phyloP scores from a whole-genome alignment of 2,113 vertebrate genomes.

The Crypturellus undulatus region DNA sequence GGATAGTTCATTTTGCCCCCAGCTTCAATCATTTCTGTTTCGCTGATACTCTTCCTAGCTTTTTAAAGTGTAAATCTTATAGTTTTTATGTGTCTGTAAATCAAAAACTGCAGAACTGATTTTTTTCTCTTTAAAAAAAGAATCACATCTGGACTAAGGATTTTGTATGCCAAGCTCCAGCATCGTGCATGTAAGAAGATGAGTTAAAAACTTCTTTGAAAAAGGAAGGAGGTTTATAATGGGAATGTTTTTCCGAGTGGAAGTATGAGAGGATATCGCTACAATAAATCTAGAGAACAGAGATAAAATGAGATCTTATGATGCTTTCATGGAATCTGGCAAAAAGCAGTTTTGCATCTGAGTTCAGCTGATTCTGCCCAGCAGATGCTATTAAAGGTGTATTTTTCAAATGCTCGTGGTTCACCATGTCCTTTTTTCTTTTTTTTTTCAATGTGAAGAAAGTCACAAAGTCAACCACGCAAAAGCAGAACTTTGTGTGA shows the following conservation, averaged over 20 bases:
- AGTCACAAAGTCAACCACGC: neutral
- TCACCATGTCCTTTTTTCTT: neutral
- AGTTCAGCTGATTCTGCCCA: slow-evolving; percentile 42
- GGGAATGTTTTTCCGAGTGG: slow-evolving; percentile 8
- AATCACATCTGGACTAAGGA: neutral
- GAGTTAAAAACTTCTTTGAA: slow-evolving; percentile 15
- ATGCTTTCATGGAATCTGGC: slow-evolving; percentile 27
- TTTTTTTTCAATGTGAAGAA: neutral
- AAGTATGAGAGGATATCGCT: slow-evolving; percentile 19
- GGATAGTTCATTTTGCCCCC: neutral
- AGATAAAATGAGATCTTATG: slow-evolving; percentile 47
- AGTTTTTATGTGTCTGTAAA: slow-evolving; percentile 55
- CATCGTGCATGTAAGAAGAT: neutral
- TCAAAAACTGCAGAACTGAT: slow-evolving; percentile 39
- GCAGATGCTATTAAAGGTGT: neutral
- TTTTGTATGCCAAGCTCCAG: slow-evolving; percentile 19
- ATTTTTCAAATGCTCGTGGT: neutral
- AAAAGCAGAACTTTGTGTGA: neutral
- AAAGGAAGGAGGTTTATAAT: slow-evolving; percentile 44
- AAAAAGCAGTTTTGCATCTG: slow-evolving; percentile 59
- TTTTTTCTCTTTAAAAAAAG: slow-evolving; percentile 16
- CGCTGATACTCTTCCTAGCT: neutral
- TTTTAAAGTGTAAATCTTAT: slow-evolving; percentile 28
- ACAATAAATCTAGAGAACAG: slow-evolving; percentile 42
- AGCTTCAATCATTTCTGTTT: slow-evolving; percentile 43